Base-by-base conservation (phyloP, 2,113 vertebrate genomes). In the Oryzias curvinotus region DNA sequence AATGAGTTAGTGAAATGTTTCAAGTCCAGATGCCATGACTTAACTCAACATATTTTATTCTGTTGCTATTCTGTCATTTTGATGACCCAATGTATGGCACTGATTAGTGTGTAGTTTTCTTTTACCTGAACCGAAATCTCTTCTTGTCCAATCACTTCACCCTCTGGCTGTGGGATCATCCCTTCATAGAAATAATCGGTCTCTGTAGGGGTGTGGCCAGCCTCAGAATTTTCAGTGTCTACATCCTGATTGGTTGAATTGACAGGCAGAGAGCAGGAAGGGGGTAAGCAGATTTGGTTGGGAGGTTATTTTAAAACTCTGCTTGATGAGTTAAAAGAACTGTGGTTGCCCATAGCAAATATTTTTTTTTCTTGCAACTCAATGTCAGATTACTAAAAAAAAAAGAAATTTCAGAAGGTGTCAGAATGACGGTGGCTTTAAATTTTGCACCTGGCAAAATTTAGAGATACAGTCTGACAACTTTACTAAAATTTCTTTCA, bases 121-220 rank as follows among this genome's bases (percentile, higher is more conserved):
- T 66, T 92, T 91, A 93, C 92, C 90, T 90, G 85, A 43, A 48
- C 66, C 46, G 70, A 52, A 66, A 60, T 62, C 57, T 76, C 80
- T 74, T 92, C 89, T 68, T 89, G 77, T 88, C 84, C 89, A 83
- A 59, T 71, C 85, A 89, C 77, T 84, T 92, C 89, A 90, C 84
- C 89, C 47, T 91, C 90, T 74, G 88, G 79, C 63, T 83, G 48
- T 60, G 79, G 81, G 25, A 68, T 68, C 62, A 78, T 80, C 83
- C 88, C 89, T 80, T 91, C 92, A 89, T 89, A 90, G 90, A 80
- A 92, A 92, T 92, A 90, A 83, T 92, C 89, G 65, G 80, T 84
- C 87, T 91, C 91, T 85, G 90, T 86, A 85, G 89, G 75, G 90
- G 88, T 88, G 91, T 86, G 87, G 83, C 85, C 92, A 91, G 88